These are phyloP conservation scores for Limnephilus lunatus DNA, from an alignment of 2,888 invertebrate genomes.

Conservation along the genomic window DNA sequence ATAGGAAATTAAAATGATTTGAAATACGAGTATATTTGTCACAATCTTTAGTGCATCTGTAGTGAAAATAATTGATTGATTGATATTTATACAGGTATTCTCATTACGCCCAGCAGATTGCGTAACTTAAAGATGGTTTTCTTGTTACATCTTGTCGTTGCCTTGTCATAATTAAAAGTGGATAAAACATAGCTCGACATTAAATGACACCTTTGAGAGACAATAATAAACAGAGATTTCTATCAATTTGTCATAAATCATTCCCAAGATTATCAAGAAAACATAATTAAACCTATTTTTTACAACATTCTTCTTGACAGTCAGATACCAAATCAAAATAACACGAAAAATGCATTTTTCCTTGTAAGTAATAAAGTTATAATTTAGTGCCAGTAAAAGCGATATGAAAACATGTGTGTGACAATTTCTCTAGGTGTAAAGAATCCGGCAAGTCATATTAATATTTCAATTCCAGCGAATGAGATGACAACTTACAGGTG, in stretches of 20 bases:
- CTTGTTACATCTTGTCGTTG: neutral
- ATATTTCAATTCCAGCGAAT: slow-evolving; percentile 16
- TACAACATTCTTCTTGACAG: neutral
- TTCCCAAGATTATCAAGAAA: neutral
- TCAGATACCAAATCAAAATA: slow-evolving; percentile 21
- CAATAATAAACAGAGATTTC: neutral
- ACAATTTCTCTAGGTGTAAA: slow-evolving; percentile 38
- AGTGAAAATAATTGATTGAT: neutral
- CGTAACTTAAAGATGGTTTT: neutral
- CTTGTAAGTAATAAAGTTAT: slow-evolving; percentile 12
- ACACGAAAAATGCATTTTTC: slow-evolving; percentile 41
- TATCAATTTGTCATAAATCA: neutral
- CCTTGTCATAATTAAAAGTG: neutral
- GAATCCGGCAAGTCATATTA: slow-evolving; percentile 25
- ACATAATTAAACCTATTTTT: neutral
- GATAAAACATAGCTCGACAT: neutral
- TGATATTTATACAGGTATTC: neutral
- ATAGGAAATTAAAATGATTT: neutral
- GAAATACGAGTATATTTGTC: neutral
- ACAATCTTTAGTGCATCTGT: neutral
- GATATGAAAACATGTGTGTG: slow-evolving; percentile 22
- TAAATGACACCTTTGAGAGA: neutral
- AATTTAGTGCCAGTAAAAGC: slow-evolving; percentile 36
- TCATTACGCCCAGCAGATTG: neutral
- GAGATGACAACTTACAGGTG: slow-evolving; percentile 7